Conservation (phyloP, 2,797 vertebrate species). For the Neosilurus hyrtlii region DNA sequence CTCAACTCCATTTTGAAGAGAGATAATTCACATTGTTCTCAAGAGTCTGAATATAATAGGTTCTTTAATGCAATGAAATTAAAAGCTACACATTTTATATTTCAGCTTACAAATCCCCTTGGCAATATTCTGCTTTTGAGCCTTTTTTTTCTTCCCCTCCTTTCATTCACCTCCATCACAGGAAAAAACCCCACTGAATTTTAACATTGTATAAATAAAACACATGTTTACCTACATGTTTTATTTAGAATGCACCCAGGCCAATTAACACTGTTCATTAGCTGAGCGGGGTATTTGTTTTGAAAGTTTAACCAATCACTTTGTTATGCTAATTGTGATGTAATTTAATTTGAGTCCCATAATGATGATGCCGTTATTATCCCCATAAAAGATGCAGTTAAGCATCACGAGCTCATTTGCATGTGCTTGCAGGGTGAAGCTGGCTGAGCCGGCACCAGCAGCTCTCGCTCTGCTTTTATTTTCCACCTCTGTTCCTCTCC, state of each 20-base stretch:
- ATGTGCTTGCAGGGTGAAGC: conserved; percentile 94
- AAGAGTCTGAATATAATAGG: conserved; percentile 97
- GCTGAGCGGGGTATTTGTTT: conserved; percentile 98
- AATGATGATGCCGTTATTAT: conserved; percentile 99
- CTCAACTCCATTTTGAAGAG: conserved; percentile 97
- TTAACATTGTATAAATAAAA: conserved; percentile 84
- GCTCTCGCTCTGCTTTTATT: conserved; percentile 77
- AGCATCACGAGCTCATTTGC: conserved; percentile 98
- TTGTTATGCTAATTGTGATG: conserved; percentile 99
- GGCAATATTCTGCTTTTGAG: conserved; percentile 77
- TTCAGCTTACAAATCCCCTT: conserved; percentile 95
- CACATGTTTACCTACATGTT: conserved; percentile 96
- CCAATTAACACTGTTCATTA: conserved; percentile 99
- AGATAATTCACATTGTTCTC: conserved; percentile 99
- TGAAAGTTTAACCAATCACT: conserved; percentile 99
- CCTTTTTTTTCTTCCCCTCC: conserved; percentile 57
- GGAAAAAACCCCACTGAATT: conserved; percentile 71
- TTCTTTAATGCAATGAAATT: conserved; percentile 99
- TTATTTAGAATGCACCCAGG: conserved; percentile 94
- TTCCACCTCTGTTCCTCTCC: conserved; percentile 94
- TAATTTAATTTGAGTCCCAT: conserved; percentile 99
- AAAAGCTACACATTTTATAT: conserved; percentile 99
- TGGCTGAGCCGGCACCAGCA: conserved; percentile 75
- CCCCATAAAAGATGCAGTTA: conserved; percentile 99
- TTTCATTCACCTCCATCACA: conserved; percentile 42